Evolutionary conservation across 2,888 invertebrate species (phyloP).

Genomic region (Netelia virgata): DNA sequence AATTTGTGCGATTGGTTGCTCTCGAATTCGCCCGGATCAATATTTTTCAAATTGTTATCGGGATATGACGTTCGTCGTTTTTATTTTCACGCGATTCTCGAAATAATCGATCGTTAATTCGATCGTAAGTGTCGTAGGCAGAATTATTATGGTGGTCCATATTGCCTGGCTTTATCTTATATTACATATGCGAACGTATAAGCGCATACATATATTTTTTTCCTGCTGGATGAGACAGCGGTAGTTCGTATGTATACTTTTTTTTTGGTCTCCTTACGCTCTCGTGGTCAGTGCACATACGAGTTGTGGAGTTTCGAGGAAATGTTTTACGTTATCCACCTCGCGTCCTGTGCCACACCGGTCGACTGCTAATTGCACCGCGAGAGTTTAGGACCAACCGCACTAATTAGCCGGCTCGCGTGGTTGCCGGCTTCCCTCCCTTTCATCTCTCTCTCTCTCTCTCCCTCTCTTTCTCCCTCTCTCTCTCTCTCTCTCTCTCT

Average conservation of each 20-base stretch:
- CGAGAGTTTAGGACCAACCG: constrained; percentile 51
- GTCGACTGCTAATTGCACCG: constrained; percentile 58
- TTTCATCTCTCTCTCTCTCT: constrained; percentile 1
- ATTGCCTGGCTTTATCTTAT: no score
- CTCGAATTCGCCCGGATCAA: no score
- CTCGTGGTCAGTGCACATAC: constrained; percentile 1
- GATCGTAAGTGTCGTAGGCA: no score
- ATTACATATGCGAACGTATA: no score
- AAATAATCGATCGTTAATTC: no score
- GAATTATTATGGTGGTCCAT: no score
- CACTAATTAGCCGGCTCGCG: constrained; percentile 56
- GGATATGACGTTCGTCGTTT: no score
- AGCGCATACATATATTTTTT: background rate
- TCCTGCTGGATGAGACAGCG: background rate
- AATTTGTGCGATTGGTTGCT: no score
- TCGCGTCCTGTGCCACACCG: constrained; percentile 41
- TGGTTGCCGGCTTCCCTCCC: constrained; percentile 2
- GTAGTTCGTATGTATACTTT: background rate
- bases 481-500: constrained; percentile 10
- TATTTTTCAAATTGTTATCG: no score
- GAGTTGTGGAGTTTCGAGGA: constrained; percentile 33
- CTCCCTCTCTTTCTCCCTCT: background rate
- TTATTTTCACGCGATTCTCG: no score
- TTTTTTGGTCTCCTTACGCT: background rate
- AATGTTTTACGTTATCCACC: constrained; percentile 53